These are phyloP conservation scores for Leptinotarsa defecta DNA, from an alignment of 1,140 invertebrate genomes.

Conservation along the genomic window DNA sequence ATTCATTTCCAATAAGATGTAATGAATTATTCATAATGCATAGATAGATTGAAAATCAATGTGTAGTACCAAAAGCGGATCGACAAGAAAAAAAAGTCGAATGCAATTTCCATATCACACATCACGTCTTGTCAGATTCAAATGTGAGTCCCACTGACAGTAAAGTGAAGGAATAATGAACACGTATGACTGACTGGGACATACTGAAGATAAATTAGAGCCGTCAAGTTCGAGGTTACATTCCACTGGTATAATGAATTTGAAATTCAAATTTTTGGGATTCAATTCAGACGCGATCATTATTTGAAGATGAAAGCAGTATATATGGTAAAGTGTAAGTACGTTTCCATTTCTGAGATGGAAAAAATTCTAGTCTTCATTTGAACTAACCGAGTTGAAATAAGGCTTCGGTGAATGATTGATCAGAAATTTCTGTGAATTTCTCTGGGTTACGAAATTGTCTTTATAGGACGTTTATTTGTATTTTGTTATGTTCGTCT, in stretches of 20 bases:
- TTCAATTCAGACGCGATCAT: slow-evolving; percentile 4
- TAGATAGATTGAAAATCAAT: too few species aligned
- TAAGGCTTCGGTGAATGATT: neutral
- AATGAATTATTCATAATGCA: too few species aligned
- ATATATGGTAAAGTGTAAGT: slow-evolving; percentile 6
- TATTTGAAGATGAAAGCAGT: neutral
- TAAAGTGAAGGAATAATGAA: neutral
- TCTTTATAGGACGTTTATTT: too few species aligned
- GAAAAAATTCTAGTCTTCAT: neutral
- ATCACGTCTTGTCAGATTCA: too few species aligned
- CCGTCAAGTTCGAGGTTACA: slow-evolving; percentile 1
- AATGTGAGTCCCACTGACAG: too few species aligned
- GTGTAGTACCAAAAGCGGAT: too few species aligned
- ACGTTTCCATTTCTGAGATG: neutral
- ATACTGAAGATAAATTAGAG: neutral
- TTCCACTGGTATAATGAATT: neutral
- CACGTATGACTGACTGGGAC: neutral
- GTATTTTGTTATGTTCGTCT: too few species aligned
- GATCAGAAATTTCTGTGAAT: too few species aligned
- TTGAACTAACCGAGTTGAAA: neutral
- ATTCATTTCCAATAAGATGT: too few species aligned
- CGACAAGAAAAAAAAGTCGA: too few species aligned
- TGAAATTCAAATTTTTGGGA: neutral
- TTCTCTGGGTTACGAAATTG: too few species aligned
- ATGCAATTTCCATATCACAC: too few species aligned